phyloP scores from a whole-genome alignment of 92 coral and sea anemone genomes.

The Epizoanthus stellaris region DNA sequence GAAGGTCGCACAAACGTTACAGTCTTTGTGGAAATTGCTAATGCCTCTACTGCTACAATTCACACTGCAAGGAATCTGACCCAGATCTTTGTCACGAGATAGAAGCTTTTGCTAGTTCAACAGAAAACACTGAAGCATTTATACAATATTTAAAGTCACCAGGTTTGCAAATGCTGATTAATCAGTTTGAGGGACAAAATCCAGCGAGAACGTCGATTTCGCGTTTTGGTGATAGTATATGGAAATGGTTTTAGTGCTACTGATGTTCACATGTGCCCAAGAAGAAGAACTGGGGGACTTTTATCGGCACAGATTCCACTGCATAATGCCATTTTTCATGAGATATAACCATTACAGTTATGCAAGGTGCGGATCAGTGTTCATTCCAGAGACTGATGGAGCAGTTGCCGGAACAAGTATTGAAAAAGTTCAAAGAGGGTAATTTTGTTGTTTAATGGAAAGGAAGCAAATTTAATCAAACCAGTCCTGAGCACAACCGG shows the following conservation, averaged over 20 bases:
- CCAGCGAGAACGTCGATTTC: conserved; percentile 60
- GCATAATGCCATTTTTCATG: conserved; percentile 62
- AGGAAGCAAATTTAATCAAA: too few species aligned
- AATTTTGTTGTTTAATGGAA: too few species aligned
- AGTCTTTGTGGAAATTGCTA: too few species aligned
- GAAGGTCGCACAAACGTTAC: too few species aligned
- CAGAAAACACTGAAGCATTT: conserved; percentile 23
- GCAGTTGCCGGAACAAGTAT: too few species aligned
- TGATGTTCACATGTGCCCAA: conserved; percentile 63
- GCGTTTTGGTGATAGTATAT: conserved; percentile 65
- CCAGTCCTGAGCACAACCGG: too few species aligned
- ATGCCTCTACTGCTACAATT: background rate
- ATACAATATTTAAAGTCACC: conserved; percentile 2
- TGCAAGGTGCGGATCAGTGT: conserved; percentile 15
- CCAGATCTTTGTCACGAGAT: conserved; percentile 33
- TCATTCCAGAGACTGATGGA: too few species aligned
- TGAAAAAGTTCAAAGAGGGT: too few species aligned
- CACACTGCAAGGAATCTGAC: conserved; percentile 41
- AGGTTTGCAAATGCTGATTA: conserved; percentile 8
- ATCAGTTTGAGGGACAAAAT: conserved; percentile 42
- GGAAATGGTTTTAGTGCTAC: conserved; percentile 65
- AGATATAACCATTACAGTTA: conserved; percentile 51
- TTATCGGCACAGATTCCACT: conserved; percentile 61
- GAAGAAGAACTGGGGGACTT: conserved; percentile 42
- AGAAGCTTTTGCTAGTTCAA: conserved; percentile 6